Evolutionary conservation across 2,113 vertebrate genomes (phyloP).

Genomic region (Chionodraco myersi): DNA sequence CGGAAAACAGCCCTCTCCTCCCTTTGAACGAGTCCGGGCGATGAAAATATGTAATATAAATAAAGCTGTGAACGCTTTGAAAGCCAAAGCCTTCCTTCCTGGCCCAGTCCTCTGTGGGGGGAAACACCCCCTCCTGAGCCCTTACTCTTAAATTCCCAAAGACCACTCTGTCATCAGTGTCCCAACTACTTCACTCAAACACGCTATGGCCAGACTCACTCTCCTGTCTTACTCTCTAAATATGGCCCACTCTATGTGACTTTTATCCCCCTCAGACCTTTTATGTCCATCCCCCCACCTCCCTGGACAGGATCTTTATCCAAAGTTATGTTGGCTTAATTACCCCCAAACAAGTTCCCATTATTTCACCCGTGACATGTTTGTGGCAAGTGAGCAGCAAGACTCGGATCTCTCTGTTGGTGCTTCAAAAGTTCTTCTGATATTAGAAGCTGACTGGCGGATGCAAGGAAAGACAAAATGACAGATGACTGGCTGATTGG

Average conservation of each 20-base stretch:
- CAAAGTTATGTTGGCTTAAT: conserved; percentile 64
- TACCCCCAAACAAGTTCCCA: conserved; percentile 66
- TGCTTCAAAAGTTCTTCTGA: conserved; percentile 64
- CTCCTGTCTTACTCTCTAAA: conserved; percentile 46
- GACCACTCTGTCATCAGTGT: conserved; percentile 87
- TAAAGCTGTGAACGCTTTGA: conserved; percentile 85
- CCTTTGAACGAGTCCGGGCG: conserved; percentile 81
- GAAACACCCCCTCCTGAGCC: conserved; percentile 78
- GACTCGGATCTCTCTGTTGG: conserved; percentile 52
- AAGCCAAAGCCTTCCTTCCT: conserved; percentile 88
- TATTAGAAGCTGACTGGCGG: conserved; percentile 71
- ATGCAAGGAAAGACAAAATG: conserved; percentile 66
- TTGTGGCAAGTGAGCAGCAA: conserved; percentile 52
- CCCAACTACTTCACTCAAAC: conserved; percentile 86
- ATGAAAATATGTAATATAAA: conserved; percentile 89
- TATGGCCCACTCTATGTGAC: conserved; percentile 56
- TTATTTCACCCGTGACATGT: conserved; percentile 67
- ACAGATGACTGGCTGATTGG: conserved; percentile 75
- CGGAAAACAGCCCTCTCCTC: conserved; percentile 74
- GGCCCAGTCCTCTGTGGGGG: conserved; percentile 78
- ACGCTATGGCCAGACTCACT: conserved; percentile 74
- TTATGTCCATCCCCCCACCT: conserved; percentile 72
- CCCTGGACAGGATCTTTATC: conserved; percentile 55
- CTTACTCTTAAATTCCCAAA: conserved; percentile 87
- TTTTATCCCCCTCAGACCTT: conserved; percentile 70